Conservation (phyloP, 2,797 vertebrate genomes). For the Protonibea diacanthus region DNA sequence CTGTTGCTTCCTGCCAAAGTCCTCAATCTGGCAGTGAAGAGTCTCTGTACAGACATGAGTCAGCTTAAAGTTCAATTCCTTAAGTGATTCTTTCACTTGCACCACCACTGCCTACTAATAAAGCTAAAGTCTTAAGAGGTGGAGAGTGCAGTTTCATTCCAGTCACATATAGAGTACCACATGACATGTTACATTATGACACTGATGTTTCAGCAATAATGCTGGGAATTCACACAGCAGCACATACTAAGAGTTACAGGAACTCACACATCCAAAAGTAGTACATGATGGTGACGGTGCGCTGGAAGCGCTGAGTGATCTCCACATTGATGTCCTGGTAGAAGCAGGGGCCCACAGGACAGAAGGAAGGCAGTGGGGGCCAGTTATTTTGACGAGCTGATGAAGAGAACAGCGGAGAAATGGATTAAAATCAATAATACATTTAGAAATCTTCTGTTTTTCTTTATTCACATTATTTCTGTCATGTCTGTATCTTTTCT, state of each 20-base stretch:
- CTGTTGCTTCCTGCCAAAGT: neutral
- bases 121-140: neutral
- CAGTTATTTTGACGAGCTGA: slow-evolving; percentile 94
- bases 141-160: neutral
- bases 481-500: neutral
- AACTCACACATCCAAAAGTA: slow-evolving; percentile 98
- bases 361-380: slow-evolving; percentile 95
- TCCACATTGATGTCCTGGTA: slow-evolving; percentile 96
- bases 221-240: neutral
- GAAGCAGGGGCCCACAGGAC: slow-evolving; percentile 95
- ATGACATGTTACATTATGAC: neutral
- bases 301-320: slow-evolving; percentile 94
- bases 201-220: neutral
- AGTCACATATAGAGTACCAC: neutral
- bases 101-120: neutral
- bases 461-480: neutral
- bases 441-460: neutral
- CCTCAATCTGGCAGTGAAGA: slow-evolving; percentile 33
- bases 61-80: slow-evolving; percentile 9
- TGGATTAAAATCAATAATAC: neutral
- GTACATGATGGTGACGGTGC: slow-evolving; percentile 93
- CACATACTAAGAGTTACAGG: neutral
- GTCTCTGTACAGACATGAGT: slow-evolving; percentile 32
- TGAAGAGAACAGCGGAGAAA: neutral
- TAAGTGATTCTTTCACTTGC: neutral